Base-by-base conservation (phyloP, 1,140 invertebrate genomes). In the Plectrocnemia conspersa region DNA sequence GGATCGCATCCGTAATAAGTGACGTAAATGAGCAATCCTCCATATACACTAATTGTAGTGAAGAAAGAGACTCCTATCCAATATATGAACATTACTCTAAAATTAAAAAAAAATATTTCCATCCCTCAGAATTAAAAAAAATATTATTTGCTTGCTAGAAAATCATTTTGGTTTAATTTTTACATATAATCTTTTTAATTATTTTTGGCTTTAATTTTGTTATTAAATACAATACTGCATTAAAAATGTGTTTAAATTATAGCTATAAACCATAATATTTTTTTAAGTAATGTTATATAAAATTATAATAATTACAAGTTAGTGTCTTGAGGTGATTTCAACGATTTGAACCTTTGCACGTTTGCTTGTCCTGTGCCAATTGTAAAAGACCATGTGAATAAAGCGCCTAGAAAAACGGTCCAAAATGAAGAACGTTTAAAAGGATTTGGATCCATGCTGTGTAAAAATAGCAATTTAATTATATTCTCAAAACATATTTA, bases 1-100 rank as follows among this genome's bases (percentile, higher is more conserved):
- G 86, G 86, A 76, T 90, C 86, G 66, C 86, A 89, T 53, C 79
- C 75, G 46, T 80, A 73, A 64, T 88, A 89, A 52, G 80, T 80
- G 1, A 84, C 84, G 63, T 84, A 89, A 42, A 88, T 80, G 1
- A 88, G 70, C 42, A 89, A 66, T 42, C 88, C 86, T 21, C 76
- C 77, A 65, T 80, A 88, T 23, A 74, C 79, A 41, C 78, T 79
- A 1, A 77, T 62, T 3, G 65, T 64, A 55, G 78, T 72, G 11
- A 81, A 50, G 15, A 66, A 38, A 2, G 70, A 36, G 52, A 75
- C 65, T 35, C 83, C 80, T 22, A 72, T 59, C 16, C 25, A 56
- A 18, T 49, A 56, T n/a, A 54, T 54, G 9, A 55, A 7, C 22
- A 61, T 36, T 3, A 49, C 44, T 22, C 58, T 61, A 33, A 82